Conservation (phyloP, 2,797 vertebrate genomes). For the Anas capensis region DNA sequence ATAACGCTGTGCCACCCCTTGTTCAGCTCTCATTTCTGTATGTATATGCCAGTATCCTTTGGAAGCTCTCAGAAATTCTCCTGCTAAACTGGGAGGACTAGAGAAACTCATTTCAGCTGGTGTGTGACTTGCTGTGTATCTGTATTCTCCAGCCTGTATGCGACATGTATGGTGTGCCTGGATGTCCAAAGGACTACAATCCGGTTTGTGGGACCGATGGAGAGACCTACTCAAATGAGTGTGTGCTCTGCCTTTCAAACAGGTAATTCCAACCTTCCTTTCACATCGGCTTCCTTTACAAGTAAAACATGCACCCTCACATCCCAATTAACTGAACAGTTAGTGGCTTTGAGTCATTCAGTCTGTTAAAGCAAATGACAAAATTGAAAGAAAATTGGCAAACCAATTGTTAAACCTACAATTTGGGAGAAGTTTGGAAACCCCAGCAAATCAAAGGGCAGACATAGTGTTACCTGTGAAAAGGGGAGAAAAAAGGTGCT, state of each 20-base stretch:
- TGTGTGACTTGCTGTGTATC: not conserved
- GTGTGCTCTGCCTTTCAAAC: conserved; percentile 64
- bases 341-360: not conserved
- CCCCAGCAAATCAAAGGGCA: not conserved
- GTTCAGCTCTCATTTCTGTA: accelerated
- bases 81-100: not conserved
- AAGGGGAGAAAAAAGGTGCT: not conserved
- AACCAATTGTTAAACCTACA: no score
- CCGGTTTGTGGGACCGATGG: conserved; percentile 61
- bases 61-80: not conserved
- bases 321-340: not conserved
- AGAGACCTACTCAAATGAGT: conserved; percentile 50
- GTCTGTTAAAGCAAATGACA: not conserved
- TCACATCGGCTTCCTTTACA: not conserved
- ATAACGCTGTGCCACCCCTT: not conserved
- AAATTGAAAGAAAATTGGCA: not conserved
- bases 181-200: conserved; percentile 42
- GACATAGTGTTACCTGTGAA: not conserved
- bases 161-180: accelerated
- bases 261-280: conserved; percentile 27
- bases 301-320: not conserved
- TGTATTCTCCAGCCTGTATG: conserved; percentile 43
- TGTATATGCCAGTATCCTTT: accelerated
- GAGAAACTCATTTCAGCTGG: not conserved
- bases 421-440: not conserved